phyloP scores from a whole-genome alignment of 1,140 invertebrate genomes.

The Aphis craccivora region DNA sequence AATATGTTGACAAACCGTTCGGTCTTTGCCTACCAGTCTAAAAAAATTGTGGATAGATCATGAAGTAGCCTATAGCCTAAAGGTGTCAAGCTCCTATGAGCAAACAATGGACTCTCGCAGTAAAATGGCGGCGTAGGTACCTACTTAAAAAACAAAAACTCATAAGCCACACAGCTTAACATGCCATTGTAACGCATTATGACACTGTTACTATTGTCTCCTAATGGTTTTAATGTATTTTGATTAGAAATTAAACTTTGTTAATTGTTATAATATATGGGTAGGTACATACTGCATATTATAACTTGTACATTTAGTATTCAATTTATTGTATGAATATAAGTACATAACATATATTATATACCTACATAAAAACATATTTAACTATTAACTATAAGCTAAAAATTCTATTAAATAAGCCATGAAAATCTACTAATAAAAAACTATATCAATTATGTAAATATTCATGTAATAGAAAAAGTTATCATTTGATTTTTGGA shows the following conservation, averaged over 20 bases:
- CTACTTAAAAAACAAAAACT: not conserved
- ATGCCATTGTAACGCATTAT: constrained; percentile 18
- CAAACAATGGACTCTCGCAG: constrained; percentile 27
- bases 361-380: too few species aligned
- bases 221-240: constrained; percentile 12
- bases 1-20: not conserved
- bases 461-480: not conserved
- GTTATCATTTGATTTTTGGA: not conserved
- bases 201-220: constrained; percentile 14
- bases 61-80: not conserved
- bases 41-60: constrained; percentile 12
- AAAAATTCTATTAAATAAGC: not conserved
- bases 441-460: not conserved
- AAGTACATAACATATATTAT: not conserved
- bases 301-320: too few species aligned
- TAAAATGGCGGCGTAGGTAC: not conserved
- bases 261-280: not conserved
- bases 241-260: constrained; percentile 31
- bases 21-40: not conserved
- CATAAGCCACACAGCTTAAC: not conserved
- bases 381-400: not conserved
- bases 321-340: too few species aligned
- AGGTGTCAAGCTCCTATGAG: not conserved
- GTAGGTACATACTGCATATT: not conserved
- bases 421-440: not conserved